Conservation (phyloP, 2,113 vertebrate species). For the Rhinolophus ferrumequinum region DNA sequence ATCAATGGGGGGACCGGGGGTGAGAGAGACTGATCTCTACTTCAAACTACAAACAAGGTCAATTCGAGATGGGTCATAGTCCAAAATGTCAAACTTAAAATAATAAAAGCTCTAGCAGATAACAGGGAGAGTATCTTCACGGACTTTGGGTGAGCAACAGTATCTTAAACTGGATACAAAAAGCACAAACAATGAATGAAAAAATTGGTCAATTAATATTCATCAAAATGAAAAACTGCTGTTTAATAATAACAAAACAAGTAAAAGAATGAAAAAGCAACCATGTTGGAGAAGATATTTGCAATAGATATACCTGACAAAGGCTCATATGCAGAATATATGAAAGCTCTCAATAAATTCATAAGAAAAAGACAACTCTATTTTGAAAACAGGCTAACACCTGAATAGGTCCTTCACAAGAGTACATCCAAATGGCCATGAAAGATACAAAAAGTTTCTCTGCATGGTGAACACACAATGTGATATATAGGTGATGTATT, state of each 20-base stretch:
- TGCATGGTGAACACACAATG: no score
- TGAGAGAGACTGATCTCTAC: no score
- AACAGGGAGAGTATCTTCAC: neutral
- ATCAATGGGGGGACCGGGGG: fast-evolving
- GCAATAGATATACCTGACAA: neutral
- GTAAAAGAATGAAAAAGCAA: neutral
- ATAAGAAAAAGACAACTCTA: neutral
- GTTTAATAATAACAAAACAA: neutral
- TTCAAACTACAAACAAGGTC: neutral
- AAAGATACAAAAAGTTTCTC: neutral
- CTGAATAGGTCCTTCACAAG: neutral
- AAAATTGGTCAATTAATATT: neutral
- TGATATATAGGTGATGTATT: no score
- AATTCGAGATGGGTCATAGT: neutral
- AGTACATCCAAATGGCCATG: neutral
- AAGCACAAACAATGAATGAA: neutral
- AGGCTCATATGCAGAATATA: neutral
- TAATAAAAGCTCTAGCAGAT: neutral
- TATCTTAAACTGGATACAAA: neutral
- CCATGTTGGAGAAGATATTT: neutral
- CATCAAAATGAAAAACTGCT: neutral
- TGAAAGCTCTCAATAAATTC: neutral
- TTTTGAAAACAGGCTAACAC: neutral
- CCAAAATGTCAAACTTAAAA: neutral
- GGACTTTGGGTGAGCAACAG: neutral